Evolutionary conservation across 2,113 vertebrate genomes (phyloP), one percentile per base, ranked within the genome.

Genomic region (Gasterosteus nipponicus): DNA sequence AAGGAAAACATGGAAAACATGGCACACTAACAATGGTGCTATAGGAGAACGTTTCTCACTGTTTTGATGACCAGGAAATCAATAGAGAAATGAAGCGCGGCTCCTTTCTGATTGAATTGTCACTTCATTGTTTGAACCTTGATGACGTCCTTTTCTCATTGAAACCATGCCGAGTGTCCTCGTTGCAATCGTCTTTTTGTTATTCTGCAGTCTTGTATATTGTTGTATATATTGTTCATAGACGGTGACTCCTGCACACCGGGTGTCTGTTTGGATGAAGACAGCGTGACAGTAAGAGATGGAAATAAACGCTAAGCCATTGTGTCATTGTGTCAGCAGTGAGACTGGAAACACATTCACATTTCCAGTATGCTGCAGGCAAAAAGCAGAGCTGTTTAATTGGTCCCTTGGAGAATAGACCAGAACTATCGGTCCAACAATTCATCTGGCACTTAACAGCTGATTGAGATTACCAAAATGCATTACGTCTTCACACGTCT

Each of bases 381-480:
- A 71, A 80, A 75, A 80, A 57, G 60, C 66, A 41, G 68, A 78
- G 69, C 77, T 83, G 69, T 89, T 91, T 93, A 95, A 93, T 93
- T 91, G 86, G 93, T 85, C 90, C 92, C 90, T 92, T 77, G 10
- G 92, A 94, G 95, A 93, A 91, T 92, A 91, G 79, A 86, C 81
- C 70, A 80, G 77, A 82, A 89, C 82, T 92, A 90, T 92, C 89
- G 73, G 29, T 82, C 84, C 84, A 89, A 86, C 82, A 87, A 86
- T 89, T 93, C 86, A 90, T 93, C 83, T 91, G 89, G 86, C 87
- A 92, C 90, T 94, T 90, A 88, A 83, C 87, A 85, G 82, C 88
- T 92, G 91, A 94, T 93, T 92, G 90, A 86, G 75, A 69, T 66
- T 74, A 67, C 74, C 63, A 75, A 81, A 81, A 85, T 80, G 58